Evolutionary conservation across 30 jellyfish, hydroid and myxozoan genomes (phyloP).

Genomic region (Aurelia aurita): DNA sequence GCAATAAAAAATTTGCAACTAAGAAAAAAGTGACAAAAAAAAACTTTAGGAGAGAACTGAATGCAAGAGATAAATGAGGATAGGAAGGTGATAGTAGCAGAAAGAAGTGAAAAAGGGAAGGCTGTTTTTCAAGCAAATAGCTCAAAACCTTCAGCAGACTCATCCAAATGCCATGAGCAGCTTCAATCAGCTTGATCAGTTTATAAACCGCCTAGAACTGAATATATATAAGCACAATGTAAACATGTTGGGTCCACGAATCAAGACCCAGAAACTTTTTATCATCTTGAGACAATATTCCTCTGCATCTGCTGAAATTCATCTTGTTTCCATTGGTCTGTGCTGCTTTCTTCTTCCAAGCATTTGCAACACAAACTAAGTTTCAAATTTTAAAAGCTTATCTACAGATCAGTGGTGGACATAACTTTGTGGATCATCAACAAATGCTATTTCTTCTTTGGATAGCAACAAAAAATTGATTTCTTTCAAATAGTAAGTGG

Average conservation of each 20-base stretch:
- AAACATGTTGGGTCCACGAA: conserved; percentile 42
- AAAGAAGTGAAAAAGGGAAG: conserved; percentile 75
- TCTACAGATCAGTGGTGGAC: too few species aligned
- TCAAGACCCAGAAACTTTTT: conserved; percentile 48
- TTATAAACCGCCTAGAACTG: conserved; percentile 80
- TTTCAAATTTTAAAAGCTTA: too few species aligned
- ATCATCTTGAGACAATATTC: too few species aligned
- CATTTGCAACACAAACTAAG: too few species aligned
- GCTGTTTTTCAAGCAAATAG: conserved; percentile 83
- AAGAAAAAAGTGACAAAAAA: conserved; percentile 44
- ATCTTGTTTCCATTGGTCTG: too few species aligned
- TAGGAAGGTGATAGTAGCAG: conserved; percentile 80
- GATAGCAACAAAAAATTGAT: too few species aligned
- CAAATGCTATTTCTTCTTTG: too few species aligned
- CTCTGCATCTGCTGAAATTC: too few species aligned
- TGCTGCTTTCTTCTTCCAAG: too few species aligned
- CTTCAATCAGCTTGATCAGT: conserved; percentile 73
- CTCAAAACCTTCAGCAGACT: conserved; percentile 85
- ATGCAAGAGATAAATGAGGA: conserved; percentile 72
- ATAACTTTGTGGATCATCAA: too few species aligned
- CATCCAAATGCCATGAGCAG: conserved; percentile 73
- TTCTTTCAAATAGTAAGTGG: too few species aligned
- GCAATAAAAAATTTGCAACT: conserved; percentile 53
- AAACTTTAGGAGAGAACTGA: conserved; percentile 25
- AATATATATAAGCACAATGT: conserved; percentile 79